Conservation (phyloP, 2,797 vertebrate genomes). For the Tadarida brasiliensis region DNA sequence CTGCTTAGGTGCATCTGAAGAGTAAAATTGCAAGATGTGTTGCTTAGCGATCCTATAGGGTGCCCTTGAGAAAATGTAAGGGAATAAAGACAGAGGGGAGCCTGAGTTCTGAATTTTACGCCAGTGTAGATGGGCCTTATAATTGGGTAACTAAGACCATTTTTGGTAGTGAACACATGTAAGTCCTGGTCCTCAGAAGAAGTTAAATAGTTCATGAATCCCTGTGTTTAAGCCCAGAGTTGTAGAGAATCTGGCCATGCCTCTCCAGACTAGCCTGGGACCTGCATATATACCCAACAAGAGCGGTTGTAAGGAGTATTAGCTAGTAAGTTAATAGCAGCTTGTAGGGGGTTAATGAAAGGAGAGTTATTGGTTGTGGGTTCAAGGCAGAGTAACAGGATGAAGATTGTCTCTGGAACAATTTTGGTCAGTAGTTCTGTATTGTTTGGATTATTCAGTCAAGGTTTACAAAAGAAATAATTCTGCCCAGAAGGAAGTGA, state of each 20-base stretch:
- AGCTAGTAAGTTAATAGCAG: neutral
- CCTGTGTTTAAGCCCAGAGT: neutral
- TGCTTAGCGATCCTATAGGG: neutral
- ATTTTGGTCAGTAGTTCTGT: neutral
- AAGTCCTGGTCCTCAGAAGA: neutral
- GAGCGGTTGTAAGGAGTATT: neutral
- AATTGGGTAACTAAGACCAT: neutral
- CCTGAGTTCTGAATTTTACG: neutral
- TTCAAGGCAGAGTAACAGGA: neutral
- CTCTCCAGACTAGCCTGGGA: neutral
- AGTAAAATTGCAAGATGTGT: neutral
- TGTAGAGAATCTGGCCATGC: neutral
- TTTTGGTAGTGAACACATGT: neutral
- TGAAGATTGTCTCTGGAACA: neutral
- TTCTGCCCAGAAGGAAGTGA: neutral
- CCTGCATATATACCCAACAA: neutral
- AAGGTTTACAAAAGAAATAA: neutral
- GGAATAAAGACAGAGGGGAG: neutral
- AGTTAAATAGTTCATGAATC: neutral
- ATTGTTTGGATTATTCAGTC: neutral
- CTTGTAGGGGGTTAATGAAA: neutral
- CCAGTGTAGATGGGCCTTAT: neutral
- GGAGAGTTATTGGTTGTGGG: neutral
- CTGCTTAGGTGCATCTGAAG: neutral
- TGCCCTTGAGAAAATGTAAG: neutral